phyloP scores from a whole-genome alignment of 2,797 vertebrate genomes.

The Cetoscarus ocellatus region DNA sequence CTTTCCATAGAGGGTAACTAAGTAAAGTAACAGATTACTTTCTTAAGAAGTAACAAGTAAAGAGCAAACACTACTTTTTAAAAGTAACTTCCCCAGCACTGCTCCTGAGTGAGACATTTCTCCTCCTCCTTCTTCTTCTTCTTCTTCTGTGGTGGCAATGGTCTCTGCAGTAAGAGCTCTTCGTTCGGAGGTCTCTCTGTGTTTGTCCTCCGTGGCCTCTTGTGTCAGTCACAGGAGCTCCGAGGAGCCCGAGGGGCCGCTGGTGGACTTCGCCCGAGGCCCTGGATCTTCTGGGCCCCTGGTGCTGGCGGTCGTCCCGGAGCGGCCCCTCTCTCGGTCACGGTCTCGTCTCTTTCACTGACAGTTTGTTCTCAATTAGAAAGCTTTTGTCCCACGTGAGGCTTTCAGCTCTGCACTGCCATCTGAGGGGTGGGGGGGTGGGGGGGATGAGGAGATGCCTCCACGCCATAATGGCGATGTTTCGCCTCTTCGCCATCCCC shows the following conservation, averaged over 20 bases:
- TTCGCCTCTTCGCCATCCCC: constrained; percentile 54
- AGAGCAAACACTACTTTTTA: too few species aligned
- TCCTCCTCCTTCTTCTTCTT: too few species aligned
- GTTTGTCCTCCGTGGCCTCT: too few species aligned
- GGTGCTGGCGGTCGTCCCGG: constrained; percentile 52
- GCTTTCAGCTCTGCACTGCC: constrained; percentile 71
- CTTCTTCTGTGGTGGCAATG: too few species aligned
- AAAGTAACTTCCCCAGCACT: too few species aligned
- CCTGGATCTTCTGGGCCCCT: constrained; percentile 15
- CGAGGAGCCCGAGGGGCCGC: constrained; percentile 28
- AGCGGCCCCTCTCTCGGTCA: constrained; percentile 65
- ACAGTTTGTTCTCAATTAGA: constrained; percentile 88
- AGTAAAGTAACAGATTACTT: too few species aligned
- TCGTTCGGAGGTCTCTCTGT: constrained; percentile 68
- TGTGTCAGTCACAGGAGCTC: constrained; percentile 71
- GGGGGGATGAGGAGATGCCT: constrained; percentile 55
- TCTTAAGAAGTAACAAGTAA: too few species aligned
- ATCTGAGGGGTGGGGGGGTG: constrained; percentile 61
- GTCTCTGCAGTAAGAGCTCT: constrained; percentile 60
- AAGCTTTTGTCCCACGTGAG: constrained; percentile 76
- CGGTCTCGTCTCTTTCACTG: constrained; percentile 80
- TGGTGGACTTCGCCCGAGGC: constrained; percentile 18
- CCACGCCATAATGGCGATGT: constrained; percentile 65
- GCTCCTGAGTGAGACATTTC: too few species aligned
- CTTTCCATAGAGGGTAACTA: too few species aligned